Evolutionary conservation across 2,113 vertebrate species (phyloP), one percentile per base, ranked within the genome.

Genomic region (Echinops telfairi): DNA sequence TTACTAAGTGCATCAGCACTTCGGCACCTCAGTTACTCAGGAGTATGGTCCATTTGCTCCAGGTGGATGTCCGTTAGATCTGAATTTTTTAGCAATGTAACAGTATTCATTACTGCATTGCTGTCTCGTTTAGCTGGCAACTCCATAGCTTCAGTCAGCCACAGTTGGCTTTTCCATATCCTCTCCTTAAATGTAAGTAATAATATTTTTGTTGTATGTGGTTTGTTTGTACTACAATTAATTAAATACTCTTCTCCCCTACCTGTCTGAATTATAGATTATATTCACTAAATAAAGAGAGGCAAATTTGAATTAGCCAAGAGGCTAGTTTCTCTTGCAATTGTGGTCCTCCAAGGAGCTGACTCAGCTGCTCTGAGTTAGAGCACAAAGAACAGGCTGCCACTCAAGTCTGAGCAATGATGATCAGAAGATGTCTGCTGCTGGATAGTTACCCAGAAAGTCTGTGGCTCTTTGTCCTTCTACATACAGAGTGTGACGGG

Each of bases 121-220:
- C 94, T 98, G 77, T 80, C 97, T 53, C 84, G 95, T 43, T 86
- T 97, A 75, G 96, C 93, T 96, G 95, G 95, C 64, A 92, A 85
- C 89, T 95, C 77, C 58, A 66, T 96, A 88, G 97, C 40, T 40
- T 40, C 40, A 96, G 91, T 98, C 97, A 62, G 97, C 97, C 82
- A 38, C 95, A 38, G 96, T 98, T 94, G 97, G 97, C 78, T 96
- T 98, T 89, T 96, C 94, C 2, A 96, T 98, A 86, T 97, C 97
- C 11, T 98, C 96, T 94, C 97, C 73, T 82, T 98, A 73, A 98
- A 98, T 96, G 97, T 98, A 97, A 98, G 98, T 97, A 92, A 92
- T 76, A 47, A 57, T 73, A 81, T 92, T 85, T 88, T 93, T 83
- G n/a, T 93, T 70, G 79, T 80, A 84, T 38, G 22, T 90, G 10